phyloP scores from a whole-genome alignment of 2,888 invertebrate species.

The Drosophila stalkeri region DNA sequence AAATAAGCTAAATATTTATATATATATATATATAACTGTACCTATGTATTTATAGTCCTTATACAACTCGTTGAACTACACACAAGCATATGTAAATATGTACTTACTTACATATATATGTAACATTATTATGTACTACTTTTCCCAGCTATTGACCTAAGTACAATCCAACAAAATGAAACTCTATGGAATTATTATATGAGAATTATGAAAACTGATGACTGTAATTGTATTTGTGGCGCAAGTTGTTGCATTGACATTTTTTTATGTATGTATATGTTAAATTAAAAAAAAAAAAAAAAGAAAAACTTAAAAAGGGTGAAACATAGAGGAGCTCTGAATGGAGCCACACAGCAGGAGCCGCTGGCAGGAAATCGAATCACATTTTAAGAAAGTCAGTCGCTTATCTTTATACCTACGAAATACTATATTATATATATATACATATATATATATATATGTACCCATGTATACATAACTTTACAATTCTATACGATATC shows the following conservation, averaged over 20 bases:
- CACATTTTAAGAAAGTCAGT: constrained; percentile 47
- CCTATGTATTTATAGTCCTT: constrained; percentile 53
- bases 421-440: constrained; percentile 21
- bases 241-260: constrained; percentile 60
- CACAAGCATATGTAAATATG: constrained; percentile 12
- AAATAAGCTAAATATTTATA: constrained; percentile 7
- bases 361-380: constrained; percentile 29
- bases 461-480: constrained; percentile 56
- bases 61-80: constrained; percentile 37
- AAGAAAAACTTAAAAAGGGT: constrained; percentile 36
- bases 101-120: constrained; percentile 12
- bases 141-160: constrained; percentile 50
- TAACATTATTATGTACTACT: constrained; percentile 33
- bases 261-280: constrained; percentile 48
- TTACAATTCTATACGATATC: constrained; percentile 60
- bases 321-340: constrained; percentile 26
- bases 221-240: constrained; percentile 57
- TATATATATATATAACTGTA: constrained; percentile 25
- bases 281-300: constrained; percentile 18
- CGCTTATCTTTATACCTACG: constrained; percentile 44
- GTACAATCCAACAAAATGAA: constrained; percentile 49
- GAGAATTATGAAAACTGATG: constrained; percentile 63
- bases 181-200: constrained; percentile 43
- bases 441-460: constrained; percentile 31
- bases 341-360: constrained; percentile 16